These are phyloP conservation scores for Alexandromys fortis DNA, from an alignment of 2,113 vertebrate species.

Conservation along the genomic window DNA sequence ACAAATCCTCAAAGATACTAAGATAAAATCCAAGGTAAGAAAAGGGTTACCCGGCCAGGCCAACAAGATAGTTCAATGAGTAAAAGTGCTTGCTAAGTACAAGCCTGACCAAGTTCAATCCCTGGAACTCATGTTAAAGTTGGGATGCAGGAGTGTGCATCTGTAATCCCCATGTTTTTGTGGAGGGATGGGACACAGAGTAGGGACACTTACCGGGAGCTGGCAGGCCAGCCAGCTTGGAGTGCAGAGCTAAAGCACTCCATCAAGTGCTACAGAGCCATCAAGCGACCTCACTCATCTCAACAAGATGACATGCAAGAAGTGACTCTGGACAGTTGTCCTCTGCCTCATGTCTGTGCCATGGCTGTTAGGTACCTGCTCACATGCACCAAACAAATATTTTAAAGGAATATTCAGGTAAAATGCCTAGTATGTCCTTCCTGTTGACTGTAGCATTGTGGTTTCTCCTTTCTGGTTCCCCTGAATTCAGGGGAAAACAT, in stretches of 20 bases:
- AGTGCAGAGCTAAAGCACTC: not conserved
- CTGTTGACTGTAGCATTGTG: not conserved
- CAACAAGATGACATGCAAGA: not conserved
- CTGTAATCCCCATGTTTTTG: not conserved
- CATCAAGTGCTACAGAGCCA: too few species aligned
- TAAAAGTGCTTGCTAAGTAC: not conserved
- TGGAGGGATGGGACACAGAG: not conserved
- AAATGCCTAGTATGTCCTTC: not conserved
- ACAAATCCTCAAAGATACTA: slow-evolving; percentile 22
- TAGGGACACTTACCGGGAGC: not conserved
- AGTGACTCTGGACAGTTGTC: not conserved
- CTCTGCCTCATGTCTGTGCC: not conserved
- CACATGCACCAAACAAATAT: not conserved
- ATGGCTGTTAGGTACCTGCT: not conserved
- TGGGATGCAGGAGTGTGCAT: not conserved
- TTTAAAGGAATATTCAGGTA: not conserved
- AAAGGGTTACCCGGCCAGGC: not conserved
- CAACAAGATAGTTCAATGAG: not conserved
- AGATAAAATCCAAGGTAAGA: not conserved
- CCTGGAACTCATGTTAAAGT: not conserved
- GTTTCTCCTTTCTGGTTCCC: slow-evolving; percentile 10
- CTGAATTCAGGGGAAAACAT: not conserved
- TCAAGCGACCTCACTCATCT: not conserved
- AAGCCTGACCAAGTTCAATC: not conserved
- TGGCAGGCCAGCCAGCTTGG: not conserved